phyloP scores from a whole-genome alignment of 2,888 invertebrate genomes.

The Uloborus plumipes region DNA sequence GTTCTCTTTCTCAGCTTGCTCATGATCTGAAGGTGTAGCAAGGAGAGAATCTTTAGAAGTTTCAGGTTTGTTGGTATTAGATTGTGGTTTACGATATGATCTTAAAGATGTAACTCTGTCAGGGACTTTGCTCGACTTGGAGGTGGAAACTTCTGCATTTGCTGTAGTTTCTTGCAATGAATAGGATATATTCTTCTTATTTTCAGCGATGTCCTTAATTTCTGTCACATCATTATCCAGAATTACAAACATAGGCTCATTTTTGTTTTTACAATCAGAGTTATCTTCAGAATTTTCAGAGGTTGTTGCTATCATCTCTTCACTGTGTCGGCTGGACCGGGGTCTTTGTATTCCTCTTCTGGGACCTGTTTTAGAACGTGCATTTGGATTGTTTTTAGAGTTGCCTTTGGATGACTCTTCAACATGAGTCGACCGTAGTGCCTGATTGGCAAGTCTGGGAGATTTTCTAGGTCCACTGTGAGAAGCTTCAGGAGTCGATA shows the following conservation, averaged over 20 bases:
- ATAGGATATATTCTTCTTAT: constrained; percentile 34
- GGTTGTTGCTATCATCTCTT: constrained; percentile 56
- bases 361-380: constrained; percentile 31
- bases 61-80: constrained; percentile 59
- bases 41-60: constrained; percentile 53
- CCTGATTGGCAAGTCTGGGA: constrained; percentile 72
- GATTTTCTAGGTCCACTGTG: constrained; percentile 65
- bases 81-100: constrained; percentile 63
- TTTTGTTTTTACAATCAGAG: constrained; percentile 52
- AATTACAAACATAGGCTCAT: constrained; percentile 61
- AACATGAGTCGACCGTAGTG: constrained; percentile 79
- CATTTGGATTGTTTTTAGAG: constrained; percentile 62
- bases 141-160: constrained; percentile 9
- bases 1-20: constrained; percentile 24
- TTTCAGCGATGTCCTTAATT: constrained; percentile 1
- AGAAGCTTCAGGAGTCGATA: constrained; percentile 22
- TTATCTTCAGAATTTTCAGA: constrained; percentile 38
- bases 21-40: constrained; percentile 22
- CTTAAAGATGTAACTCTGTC: constrained; percentile 45
- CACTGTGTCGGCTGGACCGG: constrained; percentile 64
- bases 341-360: constrained; percentile 59
- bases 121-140: constrained; percentile 33
- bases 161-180: constrained; percentile 8
- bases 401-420: constrained; percentile 87
- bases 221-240: constrained; percentile 55